Evolutionary conservation across 2,113 vertebrate species (phyloP), one percentile per base, ranked within the genome.

Genomic region (Urocynchramus pylzowi): DNA sequence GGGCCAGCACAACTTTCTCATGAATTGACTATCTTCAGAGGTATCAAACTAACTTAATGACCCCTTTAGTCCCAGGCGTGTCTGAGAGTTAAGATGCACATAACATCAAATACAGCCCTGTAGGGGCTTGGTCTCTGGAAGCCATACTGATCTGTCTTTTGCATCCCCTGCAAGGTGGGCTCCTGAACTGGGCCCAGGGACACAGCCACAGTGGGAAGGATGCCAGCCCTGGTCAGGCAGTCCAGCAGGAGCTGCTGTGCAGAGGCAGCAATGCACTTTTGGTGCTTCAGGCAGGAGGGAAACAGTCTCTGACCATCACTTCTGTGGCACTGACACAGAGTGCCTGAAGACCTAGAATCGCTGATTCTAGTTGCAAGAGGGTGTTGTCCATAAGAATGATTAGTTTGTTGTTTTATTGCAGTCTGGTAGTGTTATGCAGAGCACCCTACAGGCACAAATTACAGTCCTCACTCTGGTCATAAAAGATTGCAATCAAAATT

Each of bases 361-460:
- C 15, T 6, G 27, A 61, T 53, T 89, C 53, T 30, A 33, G 17
- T 63, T 78, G 69, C 45, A 88, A 73, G 41, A 74, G 42, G 44
- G 24, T 68, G 30, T 17, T 63, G 47, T 50, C 84, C 47, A 6
- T 45, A 80, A 76, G 91, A 80, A 83, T 45, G 10, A 56, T 69
- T 60, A 30, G n/a, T 45, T 80, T 82, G 35, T 61, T 92, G 52
- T 28, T 92, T 94, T 80, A 87, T 71, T 88, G 74, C 56, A 77
- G 31, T 60, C 50, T 63, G 35, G 63, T 78, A 91, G 71, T 63
- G 56, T 53, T 54, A 59, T 18, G 22, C 33, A 70, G 53, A 85
- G 53, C 88, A 90, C 95, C 97, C 97, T 85, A 59, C 45, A 83
- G 97, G 96, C 81, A 93, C 76, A 70, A 77, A 82, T 93, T 76